Conservation (phyloP, 2,888 invertebrate genomes). For the Acrobasis suavella region DNA sequence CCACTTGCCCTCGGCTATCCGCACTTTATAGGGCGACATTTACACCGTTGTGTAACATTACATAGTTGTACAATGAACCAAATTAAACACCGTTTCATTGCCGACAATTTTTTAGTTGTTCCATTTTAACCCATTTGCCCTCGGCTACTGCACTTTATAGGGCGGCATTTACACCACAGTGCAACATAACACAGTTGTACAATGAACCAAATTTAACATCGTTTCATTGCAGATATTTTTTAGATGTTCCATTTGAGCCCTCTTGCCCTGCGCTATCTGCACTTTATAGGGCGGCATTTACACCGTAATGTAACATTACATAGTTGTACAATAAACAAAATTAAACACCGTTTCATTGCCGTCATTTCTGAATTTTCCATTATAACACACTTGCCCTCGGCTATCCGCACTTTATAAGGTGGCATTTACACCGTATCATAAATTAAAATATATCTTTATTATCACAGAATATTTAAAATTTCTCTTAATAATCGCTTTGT, state of each 20-base stretch:
- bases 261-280: conserved; percentile 77
- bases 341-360: neutral
- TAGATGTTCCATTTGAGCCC: conserved; percentile 75
- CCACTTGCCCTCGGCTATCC: conserved; percentile 77
- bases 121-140: conserved; percentile 79
- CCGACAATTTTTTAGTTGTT: conserved; percentile 46
- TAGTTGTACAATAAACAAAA: neutral
- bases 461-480: too few relatives aligned
- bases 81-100: neutral
- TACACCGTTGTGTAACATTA: conserved; percentile 47
- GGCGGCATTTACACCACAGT: conserved; percentile 45
- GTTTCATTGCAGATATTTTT: conserved; percentile 28
- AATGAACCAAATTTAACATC: neutral
- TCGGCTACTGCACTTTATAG: conserved; percentile 71
- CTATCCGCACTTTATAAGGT: too few relatives aligned
- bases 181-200: conserved; percentile 30
- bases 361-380: too few relatives aligned
- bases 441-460: too few relatives aligned
- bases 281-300: conserved; percentile 54
- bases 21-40: conserved; percentile 57
- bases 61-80: neutral
- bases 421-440: too few relatives aligned
- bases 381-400: too few relatives aligned
- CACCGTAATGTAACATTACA: conserved; percentile 44
- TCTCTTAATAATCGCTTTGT: too few relatives aligned